Percentiles rank a stretch among this genome's conserved stretches.
Conservation (phyloP, 2,888 invertebrate genomes). For the Nephrotoma flavescens region DNA sequence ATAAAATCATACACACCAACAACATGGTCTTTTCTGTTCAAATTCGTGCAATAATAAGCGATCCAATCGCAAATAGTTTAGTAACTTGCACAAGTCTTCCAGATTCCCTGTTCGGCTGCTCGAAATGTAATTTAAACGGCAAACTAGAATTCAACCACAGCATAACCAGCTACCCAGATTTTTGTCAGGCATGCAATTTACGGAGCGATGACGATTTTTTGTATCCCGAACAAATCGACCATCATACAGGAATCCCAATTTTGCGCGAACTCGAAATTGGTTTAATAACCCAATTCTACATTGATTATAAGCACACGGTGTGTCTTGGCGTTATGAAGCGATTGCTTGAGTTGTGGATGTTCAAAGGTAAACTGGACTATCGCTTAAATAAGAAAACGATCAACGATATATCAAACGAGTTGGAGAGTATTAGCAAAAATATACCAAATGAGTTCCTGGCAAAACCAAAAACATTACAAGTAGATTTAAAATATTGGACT, state of each 20-base stretch:
- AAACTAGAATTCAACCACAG: conserved; percentile 7
- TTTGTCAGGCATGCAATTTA: conserved; percentile 3
- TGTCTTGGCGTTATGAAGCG: conserved; percentile 12
- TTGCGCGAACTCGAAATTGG: conserved; percentile 8
- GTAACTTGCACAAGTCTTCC: conserved; percentile 11
- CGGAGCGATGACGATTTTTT: conserved; percentile 12
- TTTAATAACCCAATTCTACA: conserved; percentile 11
- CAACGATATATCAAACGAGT: conserved; percentile 8
- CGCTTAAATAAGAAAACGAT: conserved; percentile 9
- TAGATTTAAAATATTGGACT: conserved; percentile 7
- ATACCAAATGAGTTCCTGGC: conserved; percentile 9
- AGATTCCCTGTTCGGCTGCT: conserved; percentile 11
- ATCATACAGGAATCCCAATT: conserved; percentile 11
- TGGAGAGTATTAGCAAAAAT: conserved; percentile 1
- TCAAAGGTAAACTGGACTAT: conserved; percentile 10
- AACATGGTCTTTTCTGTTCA: conserved; percentile 4
- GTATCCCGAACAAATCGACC: conserved; percentile 9
- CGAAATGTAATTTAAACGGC: conserved; percentile 10
- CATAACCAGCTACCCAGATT: conserved; percentile 9
- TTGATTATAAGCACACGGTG: conserved; percentile 11
- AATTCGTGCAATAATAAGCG: conserved; percentile 9
- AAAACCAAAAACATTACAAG: conserved; percentile 6
- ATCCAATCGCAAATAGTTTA: conserved; percentile 11
- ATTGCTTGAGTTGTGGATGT: conserved; percentile 10
- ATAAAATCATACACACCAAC: conserved; percentile 5